A percentile compares a stretch with the other conserved stretches of the same genome.
Evolutionary conservation across 1,140 invertebrate genomes (phyloP).

Genomic region (Spodoptera litura): DNA sequence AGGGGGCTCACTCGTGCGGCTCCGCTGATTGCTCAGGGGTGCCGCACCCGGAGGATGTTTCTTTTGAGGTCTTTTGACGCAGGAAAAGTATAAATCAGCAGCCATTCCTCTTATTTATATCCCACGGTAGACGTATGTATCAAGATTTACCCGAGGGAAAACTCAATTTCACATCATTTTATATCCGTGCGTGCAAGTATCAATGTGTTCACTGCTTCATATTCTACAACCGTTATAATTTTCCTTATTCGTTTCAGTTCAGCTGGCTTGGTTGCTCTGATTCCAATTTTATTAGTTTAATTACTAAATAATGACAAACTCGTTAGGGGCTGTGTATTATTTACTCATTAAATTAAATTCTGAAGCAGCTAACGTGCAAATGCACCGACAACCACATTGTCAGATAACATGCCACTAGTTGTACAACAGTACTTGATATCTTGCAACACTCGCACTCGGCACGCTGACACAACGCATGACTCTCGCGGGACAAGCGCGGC

Average conservation of each 20-base stretch:
- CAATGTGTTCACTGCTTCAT: not conserved
- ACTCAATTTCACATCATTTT: not conserved
- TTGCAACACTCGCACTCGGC: no score
- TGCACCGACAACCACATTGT: no score
- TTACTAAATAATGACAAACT: no score
- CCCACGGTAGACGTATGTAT: not conserved
- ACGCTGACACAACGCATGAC: not conserved
- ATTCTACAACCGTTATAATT: not conserved
- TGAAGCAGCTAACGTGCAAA: no score
- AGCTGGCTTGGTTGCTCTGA: no score
- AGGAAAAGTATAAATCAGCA: constrained; percentile 45
- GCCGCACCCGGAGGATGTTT: constrained; percentile 37
- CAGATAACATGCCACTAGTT: no score
- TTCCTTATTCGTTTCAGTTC: not conserved
- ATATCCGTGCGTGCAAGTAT: not conserved
- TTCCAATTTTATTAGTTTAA: no score
- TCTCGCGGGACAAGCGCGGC: not conserved
- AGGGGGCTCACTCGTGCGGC: constrained; percentile 42
- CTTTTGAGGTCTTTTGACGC: constrained; percentile 40
- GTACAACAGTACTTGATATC: no score
- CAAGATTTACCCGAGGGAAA: not conserved
- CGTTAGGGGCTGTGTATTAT: no score
- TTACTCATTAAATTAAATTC: no score
- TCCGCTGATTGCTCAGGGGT: constrained; percentile 50
- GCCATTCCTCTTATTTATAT: constrained; percentile 15